These are phyloP conservation scores for Rhinophrynus dorsalis DNA, from an alignment of 2,797 vertebrate genomes.

Conservation along the genomic window DNA sequence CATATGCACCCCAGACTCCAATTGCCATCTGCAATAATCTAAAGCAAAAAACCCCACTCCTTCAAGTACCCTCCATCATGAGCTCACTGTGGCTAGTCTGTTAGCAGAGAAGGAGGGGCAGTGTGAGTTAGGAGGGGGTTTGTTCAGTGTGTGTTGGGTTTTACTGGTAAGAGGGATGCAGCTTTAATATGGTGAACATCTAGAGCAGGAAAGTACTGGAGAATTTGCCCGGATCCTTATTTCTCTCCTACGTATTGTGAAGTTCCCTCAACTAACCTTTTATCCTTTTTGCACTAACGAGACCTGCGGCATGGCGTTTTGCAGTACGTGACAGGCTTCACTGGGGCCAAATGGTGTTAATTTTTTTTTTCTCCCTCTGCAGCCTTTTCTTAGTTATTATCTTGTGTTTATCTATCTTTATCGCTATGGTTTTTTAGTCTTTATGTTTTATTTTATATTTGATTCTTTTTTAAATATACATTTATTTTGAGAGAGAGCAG, in stretches of 20 bases:
- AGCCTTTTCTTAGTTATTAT: not conserved
- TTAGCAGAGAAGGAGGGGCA: conserved; percentile 60
- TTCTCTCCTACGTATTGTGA: not conserved
- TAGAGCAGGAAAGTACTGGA: conserved; percentile 46
- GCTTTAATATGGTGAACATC: conserved; percentile 47
- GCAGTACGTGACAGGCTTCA: not conserved
- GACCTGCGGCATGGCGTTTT: not conserved
- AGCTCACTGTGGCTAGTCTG: conserved; percentile 72
- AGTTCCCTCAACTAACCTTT: not conserved
- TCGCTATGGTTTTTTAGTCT: not conserved
- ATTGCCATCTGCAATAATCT: conserved; percentile 53
- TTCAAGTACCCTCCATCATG: conserved; percentile 64
- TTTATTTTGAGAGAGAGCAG: not conserved
- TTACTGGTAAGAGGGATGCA: conserved; percentile 35
- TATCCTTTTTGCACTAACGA: conserved; percentile 1
- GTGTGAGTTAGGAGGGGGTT: conserved; percentile 55
- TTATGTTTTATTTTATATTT: not conserved
- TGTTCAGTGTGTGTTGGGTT: conserved; percentile 54
- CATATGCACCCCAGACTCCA: conserved; percentile 54
- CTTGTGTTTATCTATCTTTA: not conserved
- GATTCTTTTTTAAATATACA: not conserved
- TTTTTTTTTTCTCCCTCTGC: not conserved
- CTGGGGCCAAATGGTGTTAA: not conserved
- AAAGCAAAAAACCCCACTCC: conserved; percentile 68
- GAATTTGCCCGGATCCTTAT: conserved; percentile 19